Conservation (phyloP, 2,888 invertebrate genomes). For the Tanypteryx hageni region DNA sequence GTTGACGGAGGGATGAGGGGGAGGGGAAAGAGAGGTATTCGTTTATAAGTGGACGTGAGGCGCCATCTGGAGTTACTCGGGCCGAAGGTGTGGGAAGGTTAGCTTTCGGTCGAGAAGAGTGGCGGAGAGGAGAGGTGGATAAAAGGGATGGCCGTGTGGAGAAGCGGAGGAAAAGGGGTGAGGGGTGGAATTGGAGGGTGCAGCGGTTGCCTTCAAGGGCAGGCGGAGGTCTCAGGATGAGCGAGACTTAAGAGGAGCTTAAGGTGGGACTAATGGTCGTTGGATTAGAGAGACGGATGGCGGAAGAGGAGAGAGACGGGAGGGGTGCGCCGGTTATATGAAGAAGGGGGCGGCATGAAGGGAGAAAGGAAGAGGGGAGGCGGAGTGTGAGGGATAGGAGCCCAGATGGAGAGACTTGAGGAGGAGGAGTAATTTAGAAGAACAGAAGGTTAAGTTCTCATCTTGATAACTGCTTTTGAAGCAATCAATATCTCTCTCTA, state of each 20-base stretch:
- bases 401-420: not conserved
- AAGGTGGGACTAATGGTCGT: slow-evolving; percentile 24
- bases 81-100: not conserved
- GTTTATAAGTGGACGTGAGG: slow-evolving; percentile 27
- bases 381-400: not conserved
- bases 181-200: not conserved
- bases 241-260: slow-evolving; percentile 18
- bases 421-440: not conserved
- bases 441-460: slow-evolving; percentile 5
- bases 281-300: not conserved
- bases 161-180: too few relatives aligned
- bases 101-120: not conserved
- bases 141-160: not conserved
- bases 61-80: slow-evolving; percentile 20
- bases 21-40: not conserved
- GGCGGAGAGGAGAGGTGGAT: not conserved
- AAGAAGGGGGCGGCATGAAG: not conserved
- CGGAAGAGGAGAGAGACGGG: not conserved
- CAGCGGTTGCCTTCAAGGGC: not conserved
- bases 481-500: not conserved
- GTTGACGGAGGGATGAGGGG: too few relatives aligned
- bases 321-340: too few relatives aligned
- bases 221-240: slow-evolving; percentile 10
- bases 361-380: not conserved
- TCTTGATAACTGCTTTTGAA: not conserved